phyloP scores from a whole-genome alignment of 2,113 vertebrate species.

The Micromys minutus region DNA sequence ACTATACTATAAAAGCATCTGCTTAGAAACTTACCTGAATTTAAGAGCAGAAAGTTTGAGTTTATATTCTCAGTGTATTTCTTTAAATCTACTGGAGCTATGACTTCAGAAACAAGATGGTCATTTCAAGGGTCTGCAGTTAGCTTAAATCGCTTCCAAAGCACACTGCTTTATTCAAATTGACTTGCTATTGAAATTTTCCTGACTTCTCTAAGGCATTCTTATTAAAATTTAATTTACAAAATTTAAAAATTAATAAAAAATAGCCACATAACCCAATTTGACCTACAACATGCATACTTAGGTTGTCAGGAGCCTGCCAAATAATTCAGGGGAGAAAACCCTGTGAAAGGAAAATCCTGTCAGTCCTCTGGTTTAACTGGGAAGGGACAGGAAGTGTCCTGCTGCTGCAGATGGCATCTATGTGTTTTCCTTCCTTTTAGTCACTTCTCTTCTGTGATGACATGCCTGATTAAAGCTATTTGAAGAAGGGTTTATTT shows the following conservation, averaged over 20 bases:
- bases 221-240: conserved; percentile 26
- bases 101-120: conserved; percentile 2
- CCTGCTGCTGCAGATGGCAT: neutral
- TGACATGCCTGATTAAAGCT: neutral
- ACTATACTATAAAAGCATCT: neutral
- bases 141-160: too few species aligned
- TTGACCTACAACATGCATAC: conserved; percentile 27
- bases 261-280: neutral
- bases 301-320: neutral
- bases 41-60: conserved; percentile 10
- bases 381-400: neutral
- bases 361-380: neutral
- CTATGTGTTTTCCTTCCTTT: neutral
- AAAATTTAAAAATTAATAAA: conserved; percentile 40
- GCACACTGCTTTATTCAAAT: neutral
- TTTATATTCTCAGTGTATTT: conserved; percentile 27
- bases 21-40: neutral
- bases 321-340: neutral
- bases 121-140: neutral
- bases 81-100: neutral
- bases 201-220: conserved; percentile 22
- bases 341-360: conserved; percentile 5
- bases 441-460: neutral
- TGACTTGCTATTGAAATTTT: neutral
- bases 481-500: neutral